Evolutionary conservation across 2,797 vertebrate species (phyloP), one percentile per base, ranked within the genome.

Genomic region (Pelochelys cantorii): DNA sequence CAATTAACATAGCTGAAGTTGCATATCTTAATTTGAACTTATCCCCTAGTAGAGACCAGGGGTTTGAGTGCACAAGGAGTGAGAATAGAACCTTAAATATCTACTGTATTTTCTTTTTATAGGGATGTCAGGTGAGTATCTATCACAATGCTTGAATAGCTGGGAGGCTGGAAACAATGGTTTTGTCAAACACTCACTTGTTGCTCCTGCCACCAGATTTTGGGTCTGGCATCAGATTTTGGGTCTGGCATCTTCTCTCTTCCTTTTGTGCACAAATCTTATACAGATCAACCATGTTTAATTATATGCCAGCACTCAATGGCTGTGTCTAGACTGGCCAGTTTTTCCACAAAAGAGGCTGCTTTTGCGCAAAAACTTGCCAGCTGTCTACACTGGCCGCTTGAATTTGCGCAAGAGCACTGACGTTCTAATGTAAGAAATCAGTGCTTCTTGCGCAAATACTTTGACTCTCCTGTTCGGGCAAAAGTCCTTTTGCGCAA

Each of bases 81-180:
- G 11, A 57, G 75, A 25, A 20, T 20, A 37, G 60, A 83, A 27
- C 27, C 0, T 15, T 5, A 12, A 68, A 25, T 0, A 2, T 52
- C 54, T 53, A 22, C 83, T 86, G 74, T n/a, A 34, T 54, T 11
- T 55, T 77, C 78, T 85, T 54, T 23, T 81, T 5, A 81, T 57
- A 6, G 7, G 62, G 25, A 54, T 0, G 4, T 23, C 31, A 11
- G 12, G 4, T 31, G 82, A 89, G 5, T 18, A 25, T 74, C 20
- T 3, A 25, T 23, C 20, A 17, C n/a, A 68, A 18, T 20, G 53
- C n/a, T 17, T 37, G 55, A 79, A 79, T 55, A 29, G 1, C 22
- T 75, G 53, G 8, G 10, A 2, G 3, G 82, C 42, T 48, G 25
- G 42, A 52, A 23, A 52, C 17, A 77, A 48, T 48, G 42, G 7